Base-by-base conservation (phyloP, 2,113 vertebrate genomes). In the Odocoileus virginianus region DNA sequence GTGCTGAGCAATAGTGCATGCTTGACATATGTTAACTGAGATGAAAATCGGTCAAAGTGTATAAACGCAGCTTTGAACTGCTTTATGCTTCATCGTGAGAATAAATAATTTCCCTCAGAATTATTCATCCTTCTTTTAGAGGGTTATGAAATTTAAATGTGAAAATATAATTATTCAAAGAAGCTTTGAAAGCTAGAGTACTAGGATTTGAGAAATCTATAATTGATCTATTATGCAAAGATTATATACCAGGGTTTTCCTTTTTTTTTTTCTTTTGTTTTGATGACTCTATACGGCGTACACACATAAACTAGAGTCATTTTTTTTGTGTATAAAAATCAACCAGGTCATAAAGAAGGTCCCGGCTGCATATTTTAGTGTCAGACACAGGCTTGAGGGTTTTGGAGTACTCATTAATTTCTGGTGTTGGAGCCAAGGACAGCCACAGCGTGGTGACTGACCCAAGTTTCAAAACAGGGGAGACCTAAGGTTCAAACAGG, bases 161-260 rank as follows among this genome's bases (percentile, higher is more conserved):
- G 82, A 54, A 97, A 98, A 97, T 91, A 85, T 52, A 85, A 97
- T 97, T 94, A 93, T 89, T 97, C 95, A 87, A 71, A 97, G 85
- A 95, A 91, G 89, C 95, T 93, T 98, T 30, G 55, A 96, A 92
- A 96, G 60, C 81, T 57, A 60, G 60, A 95, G 97, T 91, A 85
- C 36, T 94, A 96, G 97, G 98, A 97, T 97, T 89, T 98, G 85
- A 87, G 91, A 84, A 95, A 93, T 83, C 88, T 95, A 50, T 96
- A 98, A 98, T 84, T 14, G 15, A 96, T 86, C 87, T 87, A 82
- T 97, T 89, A 97, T 55, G 91, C 25, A 2, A 98, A 81, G 76
- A 98, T 78, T 76, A 67, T 88, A 47, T 30, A 76, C 50, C 40
- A 84, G 83, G 9, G 33, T 15, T 71, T 86, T 87, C 76, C 57